These are phyloP conservation scores for Corvus hawaiiensis DNA, from an alignment of 2,113 vertebrate species.

Conservation along the genomic window DNA sequence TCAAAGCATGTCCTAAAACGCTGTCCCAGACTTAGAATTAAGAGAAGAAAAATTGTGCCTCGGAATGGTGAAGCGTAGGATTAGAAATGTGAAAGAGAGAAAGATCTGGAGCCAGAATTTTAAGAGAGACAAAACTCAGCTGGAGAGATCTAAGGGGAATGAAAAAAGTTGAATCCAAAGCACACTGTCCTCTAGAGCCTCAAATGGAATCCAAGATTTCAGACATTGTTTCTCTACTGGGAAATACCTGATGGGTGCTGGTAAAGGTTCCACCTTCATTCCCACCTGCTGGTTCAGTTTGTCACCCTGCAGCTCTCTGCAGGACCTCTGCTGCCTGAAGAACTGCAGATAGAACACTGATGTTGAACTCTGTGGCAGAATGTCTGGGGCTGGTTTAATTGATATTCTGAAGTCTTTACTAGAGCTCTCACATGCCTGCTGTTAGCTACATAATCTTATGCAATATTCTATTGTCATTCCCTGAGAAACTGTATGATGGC, in stretches of 20 bases:
- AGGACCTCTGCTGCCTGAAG: background rate
- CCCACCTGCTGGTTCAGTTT: background rate
- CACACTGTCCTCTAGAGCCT: background rate
- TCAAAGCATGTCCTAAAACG: background rate
- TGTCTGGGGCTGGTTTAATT: background rate
- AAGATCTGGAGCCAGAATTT: background rate
- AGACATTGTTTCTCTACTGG: background rate
- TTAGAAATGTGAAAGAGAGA: background rate
- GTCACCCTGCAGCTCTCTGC: background rate
- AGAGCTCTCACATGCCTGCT: background rate
- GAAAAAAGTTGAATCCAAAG: background rate
- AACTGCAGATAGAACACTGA: background rate
- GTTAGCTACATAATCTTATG: background rate
- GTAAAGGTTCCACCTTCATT: background rate
- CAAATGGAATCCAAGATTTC: background rate
- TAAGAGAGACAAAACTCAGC: background rate
- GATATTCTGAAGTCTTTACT: background rate
- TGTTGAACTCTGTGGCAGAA: background rate
- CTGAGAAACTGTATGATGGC: background rate
- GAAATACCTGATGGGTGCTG: background rate
- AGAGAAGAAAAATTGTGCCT: background rate
- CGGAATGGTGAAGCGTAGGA: background rate
- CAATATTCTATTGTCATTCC: background rate
- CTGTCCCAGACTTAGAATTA: background rate
- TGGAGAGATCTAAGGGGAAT: background rate